Evolutionary conservation across 2,113 vertebrate genomes (phyloP).

Genomic region (Bujurquina vittata): DNA sequence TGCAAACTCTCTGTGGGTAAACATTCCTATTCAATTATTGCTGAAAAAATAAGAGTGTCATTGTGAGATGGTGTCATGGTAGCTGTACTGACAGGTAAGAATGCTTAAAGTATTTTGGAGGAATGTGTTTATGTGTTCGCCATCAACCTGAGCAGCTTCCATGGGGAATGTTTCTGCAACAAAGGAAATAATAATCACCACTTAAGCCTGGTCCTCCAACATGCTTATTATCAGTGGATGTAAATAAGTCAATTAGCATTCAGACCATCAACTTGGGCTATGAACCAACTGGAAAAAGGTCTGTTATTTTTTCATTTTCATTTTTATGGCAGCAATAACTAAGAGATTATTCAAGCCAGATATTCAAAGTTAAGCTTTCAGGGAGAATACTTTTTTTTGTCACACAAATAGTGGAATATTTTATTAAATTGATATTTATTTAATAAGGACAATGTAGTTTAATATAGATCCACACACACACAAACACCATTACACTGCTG

Average conservation of each 20-base stretch:
- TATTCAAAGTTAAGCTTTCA: neutral
- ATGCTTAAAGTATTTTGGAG: neutral
- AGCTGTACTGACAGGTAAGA: conserved; percentile 17
- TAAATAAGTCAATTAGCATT: conserved; percentile 52
- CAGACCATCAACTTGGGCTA: conserved; percentile 12
- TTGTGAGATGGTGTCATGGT: conserved; percentile 18
- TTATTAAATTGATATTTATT: too few relatives aligned
- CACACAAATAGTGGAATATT: too few relatives aligned
- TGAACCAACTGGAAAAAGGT: conserved; percentile 7
- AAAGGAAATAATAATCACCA: conserved; percentile 60
- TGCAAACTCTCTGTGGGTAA: conserved; percentile 25
- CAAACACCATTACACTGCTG: too few relatives aligned
- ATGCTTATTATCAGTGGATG: conserved; percentile 36
- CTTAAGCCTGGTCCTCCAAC: conserved; percentile 42
- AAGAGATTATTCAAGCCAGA: conserved; percentile 3
- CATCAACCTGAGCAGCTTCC: conserved; percentile 35
- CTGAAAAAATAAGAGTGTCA: conserved; percentile 39
- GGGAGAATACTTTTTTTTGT: too few relatives aligned
- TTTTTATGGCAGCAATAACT: conserved; percentile 9
- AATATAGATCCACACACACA: too few relatives aligned
- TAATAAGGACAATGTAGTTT: too few relatives aligned
- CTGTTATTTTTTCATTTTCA: conserved; percentile 6
- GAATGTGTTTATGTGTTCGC: conserved; percentile 28
- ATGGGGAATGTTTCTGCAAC: conserved; percentile 28
- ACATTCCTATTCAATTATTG: conserved; percentile 40